These are phyloP conservation scores for Hippocampus kuda DNA, from an alignment of 2,797 vertebrate genomes.

Conservation along the genomic window DNA sequence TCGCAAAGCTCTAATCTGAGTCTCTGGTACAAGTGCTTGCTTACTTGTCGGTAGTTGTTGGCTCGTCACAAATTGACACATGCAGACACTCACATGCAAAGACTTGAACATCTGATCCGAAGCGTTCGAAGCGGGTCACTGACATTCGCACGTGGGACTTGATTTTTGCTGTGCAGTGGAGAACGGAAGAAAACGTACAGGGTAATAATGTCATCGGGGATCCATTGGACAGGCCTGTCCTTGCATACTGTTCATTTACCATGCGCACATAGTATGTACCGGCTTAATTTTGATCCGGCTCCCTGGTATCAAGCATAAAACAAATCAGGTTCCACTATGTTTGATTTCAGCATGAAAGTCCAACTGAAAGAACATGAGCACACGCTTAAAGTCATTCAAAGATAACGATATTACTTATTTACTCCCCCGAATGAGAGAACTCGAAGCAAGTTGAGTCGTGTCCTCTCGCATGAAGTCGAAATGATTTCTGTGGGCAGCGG, in stretches of 20 bases:
- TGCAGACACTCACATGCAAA: constrained; percentile 9
- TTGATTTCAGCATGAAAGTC: constrained; percentile 24
- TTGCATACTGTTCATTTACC: too few species aligned
- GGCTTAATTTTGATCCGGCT: too few species aligned
- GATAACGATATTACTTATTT: neutral
- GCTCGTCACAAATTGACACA: constrained; percentile 7
- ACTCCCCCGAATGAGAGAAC: constrained; percentile 7
- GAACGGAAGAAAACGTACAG: constrained; percentile 8
- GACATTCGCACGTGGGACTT: constrained; percentile 43
- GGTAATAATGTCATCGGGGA: neutral
- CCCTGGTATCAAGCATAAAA: too few species aligned
- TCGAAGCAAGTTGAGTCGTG: constrained; percentile 22
- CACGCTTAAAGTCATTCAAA: constrained; percentile 18
- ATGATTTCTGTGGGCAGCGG: constrained; percentile 31
- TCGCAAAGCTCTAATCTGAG: constrained; percentile 39
- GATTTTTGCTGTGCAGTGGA: constrained; percentile 19
- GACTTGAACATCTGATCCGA: constrained; percentile 56
- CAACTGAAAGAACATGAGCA: constrained; percentile 18
- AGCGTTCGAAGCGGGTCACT: constrained; percentile 47
- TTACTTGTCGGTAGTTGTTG: constrained; percentile 29
- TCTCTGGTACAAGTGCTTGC: constrained; percentile 28
- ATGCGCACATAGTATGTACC: too few species aligned
- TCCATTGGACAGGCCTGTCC: neutral
- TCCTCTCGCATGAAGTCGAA: constrained; percentile 21
- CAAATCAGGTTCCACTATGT: neutral